Conservation (phyloP, 2,888 invertebrate genomes). For the Drosophila melanosoma region DNA sequence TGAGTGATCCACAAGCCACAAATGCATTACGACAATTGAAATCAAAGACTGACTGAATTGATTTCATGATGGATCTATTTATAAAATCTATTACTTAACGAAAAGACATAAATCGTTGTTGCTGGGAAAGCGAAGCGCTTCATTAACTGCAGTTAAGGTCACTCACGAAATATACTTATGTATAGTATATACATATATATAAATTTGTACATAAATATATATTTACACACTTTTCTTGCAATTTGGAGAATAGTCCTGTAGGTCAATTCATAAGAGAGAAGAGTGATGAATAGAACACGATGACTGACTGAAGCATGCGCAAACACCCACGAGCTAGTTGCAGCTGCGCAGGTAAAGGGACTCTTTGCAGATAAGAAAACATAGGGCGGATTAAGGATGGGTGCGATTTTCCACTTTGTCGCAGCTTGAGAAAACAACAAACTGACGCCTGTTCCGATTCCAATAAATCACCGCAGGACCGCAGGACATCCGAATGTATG, state of each 20-base stretch:
- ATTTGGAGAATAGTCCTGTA: slow-evolving; percentile 46
- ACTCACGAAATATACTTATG: slow-evolving; percentile 17
- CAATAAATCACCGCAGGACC: slow-evolving; percentile 52
- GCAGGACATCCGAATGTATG: slow-evolving; percentile 59
- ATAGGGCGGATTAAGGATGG: slow-evolving; percentile 65
- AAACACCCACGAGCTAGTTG: slow-evolving; percentile 54
- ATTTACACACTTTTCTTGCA: slow-evolving; percentile 45
- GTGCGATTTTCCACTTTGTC: slow-evolving; percentile 65
- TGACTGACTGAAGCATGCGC: slow-evolving; percentile 34
- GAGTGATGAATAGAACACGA: slow-evolving; percentile 57
- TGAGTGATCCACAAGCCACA: neutral
- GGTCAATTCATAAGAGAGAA: slow-evolving; percentile 25
- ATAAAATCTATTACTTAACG: neutral
- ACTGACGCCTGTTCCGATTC: slow-evolving; percentile 47
- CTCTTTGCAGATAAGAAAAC: slow-evolving; percentile 54
- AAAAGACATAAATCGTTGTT: neutral
- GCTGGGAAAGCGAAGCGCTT: neutral
- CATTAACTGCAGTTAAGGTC: slow-evolving; percentile 15
- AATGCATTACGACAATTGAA: neutral
- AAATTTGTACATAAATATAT: neutral
- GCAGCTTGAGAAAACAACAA: slow-evolving; percentile 60
- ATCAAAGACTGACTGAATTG: neutral
- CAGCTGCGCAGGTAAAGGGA: slow-evolving; percentile 72
- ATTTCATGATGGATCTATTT: neutral
- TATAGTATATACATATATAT: neutral